Evolutionary conservation across 2,888 invertebrate species (phyloP).

Genomic region (Malthinus seriepunctatus): DNA sequence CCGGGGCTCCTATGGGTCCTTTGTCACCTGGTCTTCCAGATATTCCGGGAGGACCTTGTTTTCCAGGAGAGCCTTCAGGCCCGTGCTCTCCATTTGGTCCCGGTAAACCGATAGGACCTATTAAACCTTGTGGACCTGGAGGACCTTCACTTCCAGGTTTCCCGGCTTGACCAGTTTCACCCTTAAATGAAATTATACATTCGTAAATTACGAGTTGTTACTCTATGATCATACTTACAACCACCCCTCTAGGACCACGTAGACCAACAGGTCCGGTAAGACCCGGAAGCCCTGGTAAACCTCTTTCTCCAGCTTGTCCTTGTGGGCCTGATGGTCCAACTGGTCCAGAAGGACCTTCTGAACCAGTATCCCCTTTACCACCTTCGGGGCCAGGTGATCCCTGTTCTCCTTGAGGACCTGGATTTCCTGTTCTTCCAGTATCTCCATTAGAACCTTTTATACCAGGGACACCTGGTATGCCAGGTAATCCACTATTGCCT

Average conservation of each 20-base stretch:
- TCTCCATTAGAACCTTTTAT: conserved; percentile 74
- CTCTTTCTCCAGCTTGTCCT: conserved; percentile 71
- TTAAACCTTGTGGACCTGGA: conserved; percentile 67
- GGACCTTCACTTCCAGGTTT: conserved; percentile 75
- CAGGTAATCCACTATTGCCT: conserved; percentile 71
- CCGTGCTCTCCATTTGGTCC: conserved; percentile 66
- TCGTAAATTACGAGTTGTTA: background rate
- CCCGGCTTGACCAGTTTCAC: conserved; percentile 73
- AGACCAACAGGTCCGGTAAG: conserved; percentile 66
- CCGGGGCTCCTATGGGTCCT: conserved; percentile 69
- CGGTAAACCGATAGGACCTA: conserved; percentile 69
- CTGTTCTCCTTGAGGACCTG: conserved; percentile 70
- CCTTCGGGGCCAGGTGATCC: conserved; percentile 76
- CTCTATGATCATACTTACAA: conserved; percentile 53
- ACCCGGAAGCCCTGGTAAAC: conserved; percentile 65
- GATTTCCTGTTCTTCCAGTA: conserved; percentile 67
- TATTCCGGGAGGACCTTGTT: conserved; percentile 72
- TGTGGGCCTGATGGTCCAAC: conserved; percentile 71
- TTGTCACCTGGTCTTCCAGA: conserved; percentile 77
- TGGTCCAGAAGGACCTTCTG: conserved; percentile 70
- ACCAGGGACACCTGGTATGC: conserved; percentile 71
- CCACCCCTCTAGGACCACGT: conserved; percentile 66
- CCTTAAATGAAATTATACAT: conserved; percentile 51
- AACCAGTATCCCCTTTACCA: conserved; percentile 74
- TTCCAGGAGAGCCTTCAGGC: conserved; percentile 66